These are phyloP conservation scores for Ceratina australensis DNA, from an alignment of 1,140 invertebrate genomes.

Conservation along the genomic window DNA sequence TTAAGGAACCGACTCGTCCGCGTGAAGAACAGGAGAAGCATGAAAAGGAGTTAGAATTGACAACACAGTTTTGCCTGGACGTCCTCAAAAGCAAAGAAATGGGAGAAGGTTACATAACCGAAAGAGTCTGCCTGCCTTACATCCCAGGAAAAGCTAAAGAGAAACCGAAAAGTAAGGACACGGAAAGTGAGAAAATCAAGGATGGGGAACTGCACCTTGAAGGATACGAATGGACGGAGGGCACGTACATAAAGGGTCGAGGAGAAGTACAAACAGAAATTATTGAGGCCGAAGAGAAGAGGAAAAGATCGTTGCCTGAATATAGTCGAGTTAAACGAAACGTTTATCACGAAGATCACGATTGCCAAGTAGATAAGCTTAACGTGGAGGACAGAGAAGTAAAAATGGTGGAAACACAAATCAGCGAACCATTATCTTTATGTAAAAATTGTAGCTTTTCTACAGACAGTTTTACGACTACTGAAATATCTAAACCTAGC, in stretches of 20 bases:
- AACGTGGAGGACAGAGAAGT: too few species aligned
- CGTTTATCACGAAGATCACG: background rate
- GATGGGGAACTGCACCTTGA: background rate
- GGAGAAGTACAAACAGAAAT: background rate
- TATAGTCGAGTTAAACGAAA: background rate
- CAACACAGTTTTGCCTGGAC: constrained; percentile 3
- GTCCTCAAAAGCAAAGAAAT: background rate
- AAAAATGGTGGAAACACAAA: background rate
- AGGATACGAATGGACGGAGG: constrained; percentile 15
- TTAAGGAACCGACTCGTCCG: background rate
- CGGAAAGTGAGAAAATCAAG: background rate
- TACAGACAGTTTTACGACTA: background rate
- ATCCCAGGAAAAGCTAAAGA: background rate
- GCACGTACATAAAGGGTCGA: background rate
- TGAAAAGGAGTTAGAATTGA: background rate
- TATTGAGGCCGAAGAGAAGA: background rate
- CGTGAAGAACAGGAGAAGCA: background rate
- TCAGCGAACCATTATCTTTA: background rate
- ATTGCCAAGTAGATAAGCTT: background rate
- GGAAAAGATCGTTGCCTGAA: background rate
- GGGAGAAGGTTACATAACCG: background rate
- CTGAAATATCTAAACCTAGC: background rate
- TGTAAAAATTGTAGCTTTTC: background rate
- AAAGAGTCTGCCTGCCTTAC: constrained; percentile 13
- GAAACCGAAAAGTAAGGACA: too few species aligned